A percentile compares a stretch with the other conserved stretches of the same genome.
Evolutionary conservation across 2,888 invertebrate genomes (phyloP).

Genomic region (Caenorhabditis virilis): DNA sequence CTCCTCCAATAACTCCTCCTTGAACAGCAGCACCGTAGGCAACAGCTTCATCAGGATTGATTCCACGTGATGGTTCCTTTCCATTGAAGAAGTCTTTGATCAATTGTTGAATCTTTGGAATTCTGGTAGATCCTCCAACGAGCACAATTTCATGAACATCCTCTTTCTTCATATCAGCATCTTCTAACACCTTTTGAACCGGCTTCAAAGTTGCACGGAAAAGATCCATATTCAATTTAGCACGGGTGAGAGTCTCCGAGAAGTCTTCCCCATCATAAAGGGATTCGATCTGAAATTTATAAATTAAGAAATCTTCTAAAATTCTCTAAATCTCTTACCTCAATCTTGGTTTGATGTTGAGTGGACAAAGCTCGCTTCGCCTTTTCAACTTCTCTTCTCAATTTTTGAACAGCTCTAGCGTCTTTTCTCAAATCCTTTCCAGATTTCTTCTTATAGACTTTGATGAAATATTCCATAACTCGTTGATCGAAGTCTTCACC

Average conservation of each 20-base stretch:
- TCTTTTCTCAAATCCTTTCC: slow-evolving; percentile 70
- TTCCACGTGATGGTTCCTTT: slow-evolving; percentile 87
- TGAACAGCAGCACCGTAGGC: slow-evolving; percentile 93
- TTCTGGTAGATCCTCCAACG: slow-evolving; percentile 98
- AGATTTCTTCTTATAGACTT: slow-evolving; percentile 74
- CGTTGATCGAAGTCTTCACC: slow-evolving; percentile 84
- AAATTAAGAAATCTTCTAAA: no score
- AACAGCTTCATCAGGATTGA: slow-evolving; percentile 85
- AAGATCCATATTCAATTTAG: slow-evolving; percentile 76
- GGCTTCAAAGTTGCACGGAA: slow-evolving; percentile 88
- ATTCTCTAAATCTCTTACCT: no score
- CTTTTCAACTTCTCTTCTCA: slow-evolving; percentile 70
- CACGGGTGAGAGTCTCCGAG: slow-evolving; percentile 93
- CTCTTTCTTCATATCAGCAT: slow-evolving; percentile 96
- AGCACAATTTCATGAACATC: slow-evolving; percentile 98
- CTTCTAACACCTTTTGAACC: slow-evolving; percentile 87
- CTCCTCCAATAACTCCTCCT: slow-evolving; percentile 94
- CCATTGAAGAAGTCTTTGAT: slow-evolving; percentile 83
- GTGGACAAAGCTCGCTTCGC: slow-evolving; percentile 80
- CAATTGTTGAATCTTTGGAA: slow-evolving; percentile 86
- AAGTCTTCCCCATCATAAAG: slow-evolving; percentile 98
- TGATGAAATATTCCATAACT: slow-evolving; percentile 87
- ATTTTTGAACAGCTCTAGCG: slow-evolving; percentile 69
- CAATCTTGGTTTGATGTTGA: slow-evolving; percentile 81
- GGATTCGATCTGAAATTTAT: no score